Conservation (phyloP, 2,888 invertebrate species). For the Brachyopa scutellaris region DNA sequence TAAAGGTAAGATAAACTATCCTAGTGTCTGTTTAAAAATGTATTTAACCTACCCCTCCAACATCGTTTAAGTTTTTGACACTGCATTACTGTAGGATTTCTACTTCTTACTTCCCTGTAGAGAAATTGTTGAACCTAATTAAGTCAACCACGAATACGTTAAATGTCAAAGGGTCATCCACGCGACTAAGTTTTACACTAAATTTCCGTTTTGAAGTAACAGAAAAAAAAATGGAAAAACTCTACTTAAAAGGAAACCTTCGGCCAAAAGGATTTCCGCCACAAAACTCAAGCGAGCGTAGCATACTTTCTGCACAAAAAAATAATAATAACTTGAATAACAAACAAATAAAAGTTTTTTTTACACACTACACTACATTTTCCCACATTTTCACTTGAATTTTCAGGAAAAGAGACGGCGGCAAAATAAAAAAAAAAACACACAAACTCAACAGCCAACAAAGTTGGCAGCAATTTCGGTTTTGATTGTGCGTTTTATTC, state of each 20-base stretch:
- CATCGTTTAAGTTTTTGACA: neutral
- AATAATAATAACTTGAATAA: neutral
- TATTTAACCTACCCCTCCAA: too few species aligned
- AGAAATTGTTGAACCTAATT: slow-evolving; percentile 41
- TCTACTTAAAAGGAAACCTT: slow-evolving; percentile 31
- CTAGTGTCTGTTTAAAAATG: too few species aligned
- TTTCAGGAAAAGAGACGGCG: neutral
- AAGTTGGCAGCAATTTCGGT: slow-evolving; percentile 13
- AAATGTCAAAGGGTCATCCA: slow-evolving; percentile 32
- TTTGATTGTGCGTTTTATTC: slow-evolving; percentile 27
- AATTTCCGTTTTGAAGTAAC: neutral
- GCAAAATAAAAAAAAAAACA: neutral
- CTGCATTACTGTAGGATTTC: neutral
- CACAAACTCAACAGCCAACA: slow-evolving; percentile 1
- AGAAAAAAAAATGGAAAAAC: slow-evolving; percentile 4
- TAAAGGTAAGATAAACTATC: too few species aligned
- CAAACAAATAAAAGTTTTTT: slow-evolving; percentile 11
- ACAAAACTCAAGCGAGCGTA: slow-evolving; percentile 7
- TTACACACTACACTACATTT: slow-evolving; percentile 1
- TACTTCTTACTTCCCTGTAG: neutral
- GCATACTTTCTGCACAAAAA: slow-evolving; percentile 27
- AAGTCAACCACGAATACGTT: slow-evolving; percentile 4
- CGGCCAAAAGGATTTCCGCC: slow-evolving; percentile 44
- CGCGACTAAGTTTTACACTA: slow-evolving; percentile 36
- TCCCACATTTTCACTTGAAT: slow-evolving; percentile 6